These are phyloP conservation scores for Caenorhabditis latens DNA, from an alignment of 1,140 invertebrate species.

Conservation along the genomic window DNA sequence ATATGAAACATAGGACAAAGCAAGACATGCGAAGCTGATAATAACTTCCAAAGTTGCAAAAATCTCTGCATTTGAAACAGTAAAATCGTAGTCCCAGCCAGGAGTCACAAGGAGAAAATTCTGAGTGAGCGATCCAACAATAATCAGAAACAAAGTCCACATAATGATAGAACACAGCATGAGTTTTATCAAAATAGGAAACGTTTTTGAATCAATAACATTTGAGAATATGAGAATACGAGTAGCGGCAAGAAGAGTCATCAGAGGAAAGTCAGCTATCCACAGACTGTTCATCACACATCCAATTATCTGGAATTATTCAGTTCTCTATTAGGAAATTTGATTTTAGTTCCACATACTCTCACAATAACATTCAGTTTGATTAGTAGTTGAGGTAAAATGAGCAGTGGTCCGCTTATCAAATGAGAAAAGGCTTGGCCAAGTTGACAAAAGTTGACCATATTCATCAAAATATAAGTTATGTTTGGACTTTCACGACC, in stretches of 20 bases:
- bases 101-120: not conserved
- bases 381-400: not conserved
- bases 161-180: not conserved
- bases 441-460: conserved; percentile 3
- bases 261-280: conserved; percentile 11
- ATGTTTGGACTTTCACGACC: not conserved
- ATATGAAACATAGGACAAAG: not conserved
- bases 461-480: conserved; percentile 11
- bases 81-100: conserved; percentile 6
- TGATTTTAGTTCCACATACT: not conserved
- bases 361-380: not conserved
- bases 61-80: not conserved
- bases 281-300: conserved; percentile 21
- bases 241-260: conserved; percentile 3
- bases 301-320: conserved; percentile 4
- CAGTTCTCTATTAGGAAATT: not conserved
- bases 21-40: not conserved
- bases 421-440: conserved; percentile 12
- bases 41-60: not conserved
- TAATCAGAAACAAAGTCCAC: not conserved
- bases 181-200: not conserved
- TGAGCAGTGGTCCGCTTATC: conserved; percentile 9
- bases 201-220: not conserved
- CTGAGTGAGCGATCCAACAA: not conserved
- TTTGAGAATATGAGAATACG: conserved; percentile 20